Evolutionary conservation across 1,140 invertebrate genomes (phyloP), one percentile per base, ranked within the genome.

Genomic region (Yoshiicerus persimilis): DNA sequence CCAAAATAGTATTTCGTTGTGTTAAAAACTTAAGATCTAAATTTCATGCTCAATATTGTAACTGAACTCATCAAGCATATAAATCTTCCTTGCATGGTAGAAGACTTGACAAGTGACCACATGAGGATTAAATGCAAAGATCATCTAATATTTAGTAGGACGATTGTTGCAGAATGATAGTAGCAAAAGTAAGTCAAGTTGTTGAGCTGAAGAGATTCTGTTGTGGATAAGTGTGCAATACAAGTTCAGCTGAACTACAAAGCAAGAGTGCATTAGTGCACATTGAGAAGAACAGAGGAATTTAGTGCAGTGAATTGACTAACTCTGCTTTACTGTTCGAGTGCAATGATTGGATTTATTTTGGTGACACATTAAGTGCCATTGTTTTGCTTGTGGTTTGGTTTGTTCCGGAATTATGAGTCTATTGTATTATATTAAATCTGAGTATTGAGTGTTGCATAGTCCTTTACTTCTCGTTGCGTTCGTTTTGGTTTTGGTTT

Each of bases 381-480:
- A 80, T 80, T 80, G 75, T 80, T 80, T 80, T 80, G 75, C 23
- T 80, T 80, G 75, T 80, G 75, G 75, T 80, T 80, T 80, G 75
- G 75, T 34, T 80, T 36, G 34, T 80, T 80, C 75, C 34, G 75
- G 75, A 32, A 80, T 80, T 80, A 80, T 80, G 75, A 36, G 34
- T 80, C 75, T 80, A 80, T 80, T 80, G 75, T 80, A n/a, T 36
- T 77, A 16, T 80, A 80, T 23, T 80, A 80, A 20, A 23, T 56
- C 47, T 56, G 47, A 4, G 10, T 30, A 56, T 4, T 10, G 8
- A 16, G 66, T 70, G 16, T 70, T 30, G 9, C 62, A 70, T 13
- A 16, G 27, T 16, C 13, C 66, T 56, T 56, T 56, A 20, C 41
- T 47, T 47, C 11, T 13, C 25, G 27, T 70, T 70, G 4, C 25